Base-by-base conservation (phyloP, 2,888 invertebrate species). In the Lamellibrachia satsuma region DNA sequence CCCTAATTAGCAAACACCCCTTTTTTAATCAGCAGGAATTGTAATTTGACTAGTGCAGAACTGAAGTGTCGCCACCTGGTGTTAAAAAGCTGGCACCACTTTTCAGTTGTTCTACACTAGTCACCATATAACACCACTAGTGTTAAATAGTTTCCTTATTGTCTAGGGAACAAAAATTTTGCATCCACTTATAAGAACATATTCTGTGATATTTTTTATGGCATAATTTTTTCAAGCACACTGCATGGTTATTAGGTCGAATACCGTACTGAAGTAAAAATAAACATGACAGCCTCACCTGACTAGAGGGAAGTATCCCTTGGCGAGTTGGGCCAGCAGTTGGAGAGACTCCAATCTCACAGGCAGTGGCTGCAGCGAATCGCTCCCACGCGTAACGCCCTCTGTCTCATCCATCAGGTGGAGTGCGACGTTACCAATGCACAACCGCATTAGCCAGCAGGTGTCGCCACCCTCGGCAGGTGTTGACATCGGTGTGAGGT, bases 271-370 rank as follows among this genome's bases (percentile, higher is more conserved):
- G 11, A 91, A 2, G 52, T 91, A 11, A 22, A 52, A 3, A 75
- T 57, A 22, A 27, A 75, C n/a, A 75, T 2, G 75, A 75, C 11
- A 22, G 75, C n/a, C 92, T 92, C 94, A 96, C 96, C 96, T 95
- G 92, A 96, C 95, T 75, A 97, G 96, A 0, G 95, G 94, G 93
- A 97, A 96, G 94, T 97, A 96, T 92, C 96, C 96, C 93, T 95
- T 96, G 7, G 96, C 95, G 4, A 97, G 94, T 52, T 95, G 95
- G 52, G 96, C 95, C 52, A 97, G 94, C 3, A 97, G 97, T 97
- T 98, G 98, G 0, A 98, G 97, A 22, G 98, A 98, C 96, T 98
- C 98, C 51, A 98, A 96, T 93, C 98, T 97, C 91, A 98, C 97
- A 39, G 98, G 98, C 27, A 97, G 97, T 9, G 96, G 96, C 92